Evolutionary conservation across 2,113 vertebrate genomes (phyloP), one percentile per base, ranked within the genome.

Genomic region (Colinus virginianus): DNA sequence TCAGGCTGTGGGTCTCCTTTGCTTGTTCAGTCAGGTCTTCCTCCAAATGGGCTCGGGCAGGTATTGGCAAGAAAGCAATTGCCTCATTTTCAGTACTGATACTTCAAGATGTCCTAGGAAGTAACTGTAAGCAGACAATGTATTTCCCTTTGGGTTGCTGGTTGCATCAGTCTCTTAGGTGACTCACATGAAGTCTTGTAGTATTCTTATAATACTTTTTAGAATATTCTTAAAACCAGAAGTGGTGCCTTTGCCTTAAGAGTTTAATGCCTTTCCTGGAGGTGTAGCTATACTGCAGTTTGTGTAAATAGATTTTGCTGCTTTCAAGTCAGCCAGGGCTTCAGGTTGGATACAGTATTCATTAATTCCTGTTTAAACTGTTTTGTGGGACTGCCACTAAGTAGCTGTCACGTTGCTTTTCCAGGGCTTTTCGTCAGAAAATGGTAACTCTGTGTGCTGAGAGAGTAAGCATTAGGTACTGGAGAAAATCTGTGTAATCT

Each of bases 201-300:
- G 12, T n/a, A 12, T 26, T 76, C 7, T 5, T 6, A 6, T 63
- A 43, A 49, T 0, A 0, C 13, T 22, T 34, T n/a, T 67, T 17
- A 68, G 74, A 71, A 42, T 20, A 43, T 23, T 20, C 25, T 88
- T 51, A 25, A 38, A 22, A 74, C n/a, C 19, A 71, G 81, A 63
- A 42, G 53, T 2, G 59, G 36, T 8, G 32, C 63, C 20, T 6
- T 49, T 6, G 89, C 13, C 19, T 75, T 53, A 28, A 38, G 51
- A 81, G 34, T 53, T 78, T 23, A 26, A 16, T 23, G 13, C 51
- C 32, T 81, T 78, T 84, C 61, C 69, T 5, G 1, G 40, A 78
- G 91, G 43, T 30, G 17, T 11, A 28, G 3, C 21, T 59, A 26
- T 61, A 20, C 28, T 70, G 1, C 23, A 49, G 17, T 86, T 87